Base-by-base conservation (phyloP, 2,113 vertebrate species). In the Pangasianodon gigas region DNA sequence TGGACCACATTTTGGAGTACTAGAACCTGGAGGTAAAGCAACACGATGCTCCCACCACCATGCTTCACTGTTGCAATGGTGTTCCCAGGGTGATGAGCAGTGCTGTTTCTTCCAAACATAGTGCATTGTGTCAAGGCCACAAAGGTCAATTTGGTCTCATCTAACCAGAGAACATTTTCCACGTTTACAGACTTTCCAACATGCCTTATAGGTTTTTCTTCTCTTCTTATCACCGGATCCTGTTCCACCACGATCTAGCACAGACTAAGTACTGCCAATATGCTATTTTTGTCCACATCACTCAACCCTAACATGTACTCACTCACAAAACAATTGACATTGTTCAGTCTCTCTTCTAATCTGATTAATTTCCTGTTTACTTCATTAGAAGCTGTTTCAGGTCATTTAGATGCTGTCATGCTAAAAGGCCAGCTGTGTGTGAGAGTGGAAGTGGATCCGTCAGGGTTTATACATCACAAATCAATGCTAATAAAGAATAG, bases 401-500 rank as follows among this genome's bases (percentile, higher is more conserved):
- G 81, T 83, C 52, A 24, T 83, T 58, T 83, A 41, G 32, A 83
- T 52, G 3, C 52, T 21, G 54, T 83, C 81, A 58, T 83, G 54
- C 54, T 83, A 37, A 19, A 58, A 58, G 52, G 18, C 52, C 51
- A 83, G 21, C 29, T 2, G 51, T 82, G 80, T 87, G 56, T 51
- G 86, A n/a, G 86, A 14, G 62, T 4, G 48, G 18, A 58, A 83
- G 81, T 74, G 51, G 54, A 81, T 62, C 41, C 71, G 79, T 83
- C 56, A 80, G 14, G 58, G 84, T 85, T 69, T 51, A 29, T 71
- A 86, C 56, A 60, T 84, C 32, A 60, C 51, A 81, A 44, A 90
- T 51, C 84, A 79, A 67, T 62, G 44, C 71, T 48, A 67, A 84
- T 88, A 83, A 88, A 69, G 24, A 88, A 81, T 65, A 51, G 48